Conservation (phyloP, 2,113 vertebrate species). For the Chaetodon trifascialis region DNA sequence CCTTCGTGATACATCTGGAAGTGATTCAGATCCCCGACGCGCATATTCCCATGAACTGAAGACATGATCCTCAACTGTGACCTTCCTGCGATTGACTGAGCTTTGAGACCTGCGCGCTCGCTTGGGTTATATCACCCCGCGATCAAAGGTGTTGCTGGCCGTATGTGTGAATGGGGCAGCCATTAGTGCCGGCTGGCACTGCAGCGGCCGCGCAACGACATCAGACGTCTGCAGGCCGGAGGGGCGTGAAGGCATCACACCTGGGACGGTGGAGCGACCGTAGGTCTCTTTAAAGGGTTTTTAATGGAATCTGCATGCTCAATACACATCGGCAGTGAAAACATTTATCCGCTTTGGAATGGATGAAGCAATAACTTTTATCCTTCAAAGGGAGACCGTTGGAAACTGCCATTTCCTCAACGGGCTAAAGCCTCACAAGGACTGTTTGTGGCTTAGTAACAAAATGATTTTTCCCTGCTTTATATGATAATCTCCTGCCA, state of each 20-base stretch:
- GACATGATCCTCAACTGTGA: constrained; percentile 67
- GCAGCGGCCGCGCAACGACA: constrained; percentile 52
- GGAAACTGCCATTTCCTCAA: constrained; percentile 62
- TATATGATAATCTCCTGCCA: background rate
- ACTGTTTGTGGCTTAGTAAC: background rate
- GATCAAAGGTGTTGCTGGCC: constrained; percentile 80
- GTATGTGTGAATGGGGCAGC: constrained; percentile 79
- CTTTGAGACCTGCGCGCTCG: background rate
- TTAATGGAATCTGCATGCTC: constrained; percentile 79
- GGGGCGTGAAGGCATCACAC: constrained; percentile 80
- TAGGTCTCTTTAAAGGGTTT: constrained; percentile 57
- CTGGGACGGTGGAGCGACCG: constrained; percentile 60
- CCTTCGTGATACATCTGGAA: constrained; percentile 77
- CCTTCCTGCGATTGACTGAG: constrained; percentile 42
- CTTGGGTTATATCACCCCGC: constrained; percentile 69
- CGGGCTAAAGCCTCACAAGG: background rate
- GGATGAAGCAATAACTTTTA: constrained; percentile 61
- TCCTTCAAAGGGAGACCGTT: constrained; percentile 60
- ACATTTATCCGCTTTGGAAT: constrained; percentile 79
- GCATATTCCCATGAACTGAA: constrained; percentile 72
- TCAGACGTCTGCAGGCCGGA: constrained; percentile 77
- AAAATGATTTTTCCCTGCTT: background rate
- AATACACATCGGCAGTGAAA: constrained; percentile 86
- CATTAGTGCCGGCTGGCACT: constrained; percentile 79
- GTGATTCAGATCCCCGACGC: constrained; percentile 66